phyloP scores from a whole-genome alignment of 2,888 invertebrate species.

The Oligia strigilis region DNA sequence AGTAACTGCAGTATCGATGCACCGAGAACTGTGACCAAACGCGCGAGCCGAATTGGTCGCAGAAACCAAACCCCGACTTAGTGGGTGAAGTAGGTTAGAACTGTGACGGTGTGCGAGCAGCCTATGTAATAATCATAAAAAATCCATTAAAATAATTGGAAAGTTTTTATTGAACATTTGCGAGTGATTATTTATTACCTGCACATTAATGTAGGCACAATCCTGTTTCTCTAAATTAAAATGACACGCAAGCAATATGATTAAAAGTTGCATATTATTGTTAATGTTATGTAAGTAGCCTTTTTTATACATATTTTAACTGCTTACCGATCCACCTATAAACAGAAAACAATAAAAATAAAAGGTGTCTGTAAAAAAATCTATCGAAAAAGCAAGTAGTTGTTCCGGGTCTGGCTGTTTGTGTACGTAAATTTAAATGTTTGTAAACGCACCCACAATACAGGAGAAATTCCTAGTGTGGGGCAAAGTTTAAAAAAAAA shows the following conservation, averaged over 20 bases:
- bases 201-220: neutral
- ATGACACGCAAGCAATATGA: conserved; percentile 15
- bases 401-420: too few species aligned
- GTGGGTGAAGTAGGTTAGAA: too few species aligned
- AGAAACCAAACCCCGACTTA: too few species aligned
- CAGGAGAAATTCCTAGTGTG: too few species aligned
- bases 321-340: too few species aligned
- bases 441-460: too few species aligned
- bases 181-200: neutral
- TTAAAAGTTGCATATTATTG: conserved; percentile 12
- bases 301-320: neutral
- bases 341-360: neutral
- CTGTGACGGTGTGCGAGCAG: neutral
- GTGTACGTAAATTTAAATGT: too few species aligned
- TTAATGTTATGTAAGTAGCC: conserved; percentile 38
- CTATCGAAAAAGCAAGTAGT: neutral
- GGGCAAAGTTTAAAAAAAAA: too few species aligned
- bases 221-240: neutral
- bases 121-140: neutral
- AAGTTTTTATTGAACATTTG: conserved; percentile 1
- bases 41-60: too few species aligned
- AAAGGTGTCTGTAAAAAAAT: neutral
- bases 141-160: conserved; percentile 11
- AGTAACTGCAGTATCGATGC: too few species aligned
- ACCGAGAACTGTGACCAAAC: neutral